phyloP scores from a whole-genome alignment of 2,113 vertebrate genomes.

The Entomyzon cyanotis region DNA sequence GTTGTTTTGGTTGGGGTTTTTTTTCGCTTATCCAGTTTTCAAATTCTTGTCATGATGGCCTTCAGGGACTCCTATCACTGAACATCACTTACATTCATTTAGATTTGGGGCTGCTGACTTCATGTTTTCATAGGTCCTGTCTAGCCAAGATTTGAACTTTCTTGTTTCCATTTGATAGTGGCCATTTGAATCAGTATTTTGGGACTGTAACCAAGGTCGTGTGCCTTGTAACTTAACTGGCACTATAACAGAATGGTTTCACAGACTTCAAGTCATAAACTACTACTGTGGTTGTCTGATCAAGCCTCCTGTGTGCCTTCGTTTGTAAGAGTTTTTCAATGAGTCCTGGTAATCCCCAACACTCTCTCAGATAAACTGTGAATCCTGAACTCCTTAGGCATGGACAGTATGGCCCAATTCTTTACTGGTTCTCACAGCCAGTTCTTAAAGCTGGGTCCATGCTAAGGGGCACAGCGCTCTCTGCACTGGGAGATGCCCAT shows the following conservation, averaged over 20 bases:
- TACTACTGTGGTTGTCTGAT: too few species aligned
- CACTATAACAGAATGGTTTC: not conserved
- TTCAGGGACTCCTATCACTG: not conserved
- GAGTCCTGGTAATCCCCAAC: not conserved
- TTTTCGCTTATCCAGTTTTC: not conserved
- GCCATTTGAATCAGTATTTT: not conserved
- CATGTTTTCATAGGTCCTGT: not conserved
- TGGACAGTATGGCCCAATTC: fast-evolving
- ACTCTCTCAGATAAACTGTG: too few species aligned
- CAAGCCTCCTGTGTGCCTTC: fast-evolving
- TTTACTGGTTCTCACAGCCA: not conserved
- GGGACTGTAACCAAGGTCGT: not conserved
- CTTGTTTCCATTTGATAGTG: not conserved
- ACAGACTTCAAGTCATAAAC: not conserved
- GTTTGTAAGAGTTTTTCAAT: not conserved
- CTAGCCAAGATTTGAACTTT: not conserved
- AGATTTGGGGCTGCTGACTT: not conserved
- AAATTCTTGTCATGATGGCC: not conserved
- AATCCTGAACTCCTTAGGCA: not conserved
- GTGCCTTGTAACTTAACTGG: not conserved
- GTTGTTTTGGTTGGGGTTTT: not conserved
- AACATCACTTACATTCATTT: not conserved
- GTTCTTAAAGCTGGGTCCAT: fast-evolving
- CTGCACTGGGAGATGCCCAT: fast-evolving
- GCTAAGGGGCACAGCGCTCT: fast-evolving